These are phyloP conservation scores for Micoletzkya japonica DNA, from an alignment of 2,888 invertebrate species.

Conservation along the genomic window DNA sequence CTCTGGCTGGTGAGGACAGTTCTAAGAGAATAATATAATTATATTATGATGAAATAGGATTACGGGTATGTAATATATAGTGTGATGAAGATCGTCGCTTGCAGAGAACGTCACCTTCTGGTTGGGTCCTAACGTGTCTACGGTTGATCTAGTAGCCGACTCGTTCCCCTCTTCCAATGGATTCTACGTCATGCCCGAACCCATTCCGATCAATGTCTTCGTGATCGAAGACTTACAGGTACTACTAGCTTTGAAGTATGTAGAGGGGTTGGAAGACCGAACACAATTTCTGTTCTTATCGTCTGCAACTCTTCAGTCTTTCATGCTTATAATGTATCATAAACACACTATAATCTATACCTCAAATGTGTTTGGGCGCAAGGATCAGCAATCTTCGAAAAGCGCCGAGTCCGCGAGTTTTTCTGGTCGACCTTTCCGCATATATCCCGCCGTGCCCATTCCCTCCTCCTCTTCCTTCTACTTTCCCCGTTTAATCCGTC, in stretches of 20 bases:
- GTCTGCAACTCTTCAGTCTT: too few species aligned
- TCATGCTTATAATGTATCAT: too few species aligned
- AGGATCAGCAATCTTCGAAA: too few species aligned
- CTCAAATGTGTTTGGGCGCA: too few species aligned
- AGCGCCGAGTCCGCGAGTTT: too few species aligned
- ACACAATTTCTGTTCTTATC: too few species aligned
- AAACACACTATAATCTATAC: too few species aligned
- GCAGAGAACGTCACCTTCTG: conserved; percentile 64
- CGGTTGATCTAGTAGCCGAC: conserved; percentile 48
- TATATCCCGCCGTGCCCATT: too few species aligned
- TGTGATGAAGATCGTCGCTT: not conserved
- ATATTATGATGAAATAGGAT: not conserved
- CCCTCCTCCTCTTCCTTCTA: not conserved
- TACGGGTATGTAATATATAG: not conserved
- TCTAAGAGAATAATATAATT: not conserved
- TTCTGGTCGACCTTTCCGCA: too few species aligned
- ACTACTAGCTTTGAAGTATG: too few species aligned
- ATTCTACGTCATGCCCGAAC: conserved; percentile 55
- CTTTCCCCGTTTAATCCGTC: not conserved
- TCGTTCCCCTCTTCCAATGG: conserved; percentile 61
- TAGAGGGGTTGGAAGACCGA: too few species aligned
- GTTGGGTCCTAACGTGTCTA: conserved; percentile 55
- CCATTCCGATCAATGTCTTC: conserved; percentile 52
- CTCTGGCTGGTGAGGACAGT: conserved; percentile 37
- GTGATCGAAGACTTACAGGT: conserved; percentile 31